These are phyloP conservation scores for Drosophila birchii DNA, from an alignment of 2,888 invertebrate species.

Conservation along the genomic window DNA sequence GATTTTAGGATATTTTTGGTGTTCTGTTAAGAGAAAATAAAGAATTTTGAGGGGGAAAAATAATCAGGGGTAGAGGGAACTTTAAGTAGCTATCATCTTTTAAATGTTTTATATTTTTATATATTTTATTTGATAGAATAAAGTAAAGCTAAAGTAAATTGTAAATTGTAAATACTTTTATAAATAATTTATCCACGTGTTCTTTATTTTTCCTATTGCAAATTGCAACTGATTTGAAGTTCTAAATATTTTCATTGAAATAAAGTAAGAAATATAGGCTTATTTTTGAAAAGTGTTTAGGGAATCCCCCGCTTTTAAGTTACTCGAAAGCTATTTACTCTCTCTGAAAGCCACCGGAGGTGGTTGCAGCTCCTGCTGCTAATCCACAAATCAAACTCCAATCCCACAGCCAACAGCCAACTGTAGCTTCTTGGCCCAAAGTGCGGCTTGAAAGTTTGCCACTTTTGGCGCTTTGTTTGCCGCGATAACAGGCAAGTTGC, in stretches of 20 bases:
- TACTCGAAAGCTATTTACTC: slow-evolving; percentile 1
- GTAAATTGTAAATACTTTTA: not conserved
- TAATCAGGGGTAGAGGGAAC: rapidly evolving
- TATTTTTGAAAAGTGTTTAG: not conserved
- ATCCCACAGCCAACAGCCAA: not conserved
- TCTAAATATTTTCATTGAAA: not conserved
- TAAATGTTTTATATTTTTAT: not conserved
- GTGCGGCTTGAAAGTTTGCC: slow-evolving; percentile 31
- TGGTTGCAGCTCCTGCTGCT: not conserved
- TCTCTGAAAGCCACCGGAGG: not conserved
- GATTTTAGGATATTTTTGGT: not conserved
- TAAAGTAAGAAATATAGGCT: not conserved
- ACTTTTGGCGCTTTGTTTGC: slow-evolving; percentile 34
- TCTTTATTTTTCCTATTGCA: no score
- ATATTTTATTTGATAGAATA: not conserved
- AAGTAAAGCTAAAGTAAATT: no score
- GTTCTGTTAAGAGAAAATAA: not conserved
- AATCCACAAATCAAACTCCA: slow-evolving; percentile 14
- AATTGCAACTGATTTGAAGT: not conserved
- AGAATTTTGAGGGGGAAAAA: not conserved
- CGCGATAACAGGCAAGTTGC: slow-evolving; percentile 37
- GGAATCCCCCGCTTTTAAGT: not conserved
- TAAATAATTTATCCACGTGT: no score
- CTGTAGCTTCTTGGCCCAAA: slow-evolving; percentile 4
- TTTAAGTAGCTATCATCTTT: not conserved